Evolutionary conservation across 2,888 invertebrate species (phyloP), one percentile per base, ranked within the genome.

Genomic region (Macroteleia sp.): DNA sequence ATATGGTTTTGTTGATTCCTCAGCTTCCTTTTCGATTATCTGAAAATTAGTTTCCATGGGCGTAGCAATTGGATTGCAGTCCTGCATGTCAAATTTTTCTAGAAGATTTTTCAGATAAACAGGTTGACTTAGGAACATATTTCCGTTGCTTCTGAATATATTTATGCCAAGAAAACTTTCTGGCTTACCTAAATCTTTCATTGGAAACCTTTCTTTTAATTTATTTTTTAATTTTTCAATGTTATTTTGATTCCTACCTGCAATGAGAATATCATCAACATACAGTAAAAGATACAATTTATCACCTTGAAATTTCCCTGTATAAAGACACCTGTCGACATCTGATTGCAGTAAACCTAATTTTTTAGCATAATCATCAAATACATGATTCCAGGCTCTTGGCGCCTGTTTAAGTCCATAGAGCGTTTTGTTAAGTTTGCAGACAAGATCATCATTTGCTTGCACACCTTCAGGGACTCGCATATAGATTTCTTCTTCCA

Each of bases 371-470:
- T 81, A 83, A 14, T 69, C 61, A 25, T 82, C 61, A 67, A 85
- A 82, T 10, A 56, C 79, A 48, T 80, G 54, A 50, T 88, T 83
- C 87, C 86, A 88, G 6, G 59, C 74, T 46, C 81, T 46, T 28
- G 83, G 85, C 10, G 86, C 81, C 76, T 86, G 86, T 70, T 85
- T 86, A 0, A 86, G 66, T 2, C 88, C 88, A 79, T 88, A 87
- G 5, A 88, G 66, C n/a, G 76, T 14, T 69, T 84, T 84, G 10
- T 81, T 78, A 1, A 86, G 36, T 75, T 84, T 86, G 30, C 81
- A 81, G 0, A 84, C 81, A 17, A 54, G 10, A 32, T 70, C 28
- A 56, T 32, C 12, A 14, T 54, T 22, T n/a, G 5, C 12, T 0
- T 61, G 14, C 20, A 75, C 22, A 8, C 78, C 77, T 2, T 48